Evolutionary conservation across 1,140 invertebrate genomes (phyloP), one percentile per base, ranked within the genome.

Genomic region (Hyles euphorbiae): DNA sequence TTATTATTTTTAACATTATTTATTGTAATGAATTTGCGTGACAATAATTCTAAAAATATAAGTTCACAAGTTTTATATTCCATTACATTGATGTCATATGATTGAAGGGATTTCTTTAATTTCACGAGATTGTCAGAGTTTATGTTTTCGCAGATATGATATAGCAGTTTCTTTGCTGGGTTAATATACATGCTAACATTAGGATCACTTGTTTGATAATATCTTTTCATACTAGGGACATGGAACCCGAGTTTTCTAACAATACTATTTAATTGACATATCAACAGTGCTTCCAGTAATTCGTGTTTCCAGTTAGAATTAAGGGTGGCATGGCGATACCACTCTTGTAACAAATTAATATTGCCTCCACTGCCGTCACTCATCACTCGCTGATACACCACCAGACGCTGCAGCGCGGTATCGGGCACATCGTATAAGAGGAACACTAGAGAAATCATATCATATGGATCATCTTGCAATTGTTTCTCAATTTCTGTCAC

Each of bases 371-470:
- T 58, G n/a, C 67, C 45, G 63, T 84, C 77, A 54, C 66, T 79
- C 50, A 63, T 70, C 36, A 87, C 66, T 49, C 78, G 71, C 72
- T 86, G 75, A 56, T 76, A 78, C 1, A 84, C 67, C 54, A 76
- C 66, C 11, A 88, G 70, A 34, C 76, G 70, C 60, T 88, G 80
- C 33, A 88, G 64, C 2, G 86, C 86, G 22, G 81, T 86, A 48
- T 86, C 78, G 2, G 86, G 81, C 33, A 72, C 62, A 34, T 87
- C 81, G 53, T 88, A 88, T 3, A 88, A 57, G 8, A 88, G 67
- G 63, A 87, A 88, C 34, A 87, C 86, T n/a, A 88, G 57, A 3
- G 86, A 86, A 32, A 75, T 69, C 51, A 86, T 68, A 57, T 88
- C 83, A 51, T 78, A 75, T 2, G 77, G 60, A 50, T 83, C 54